Conservation (phyloP, 2,797 vertebrate species). For the Staurois parvus region DNA sequence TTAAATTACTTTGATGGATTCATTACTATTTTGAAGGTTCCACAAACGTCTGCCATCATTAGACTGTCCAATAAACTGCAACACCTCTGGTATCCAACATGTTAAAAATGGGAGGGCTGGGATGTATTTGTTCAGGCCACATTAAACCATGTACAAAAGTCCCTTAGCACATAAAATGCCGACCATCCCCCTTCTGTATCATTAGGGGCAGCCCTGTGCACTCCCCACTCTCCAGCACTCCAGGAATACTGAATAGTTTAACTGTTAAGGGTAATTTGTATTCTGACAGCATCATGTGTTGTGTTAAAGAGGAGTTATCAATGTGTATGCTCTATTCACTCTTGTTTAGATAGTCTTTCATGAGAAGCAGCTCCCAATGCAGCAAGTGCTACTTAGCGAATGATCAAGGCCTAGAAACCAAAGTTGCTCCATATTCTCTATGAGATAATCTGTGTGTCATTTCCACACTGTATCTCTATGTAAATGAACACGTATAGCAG, state of each 20-base stretch:
- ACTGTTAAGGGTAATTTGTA: conserved; percentile 62
- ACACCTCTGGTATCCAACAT: background rate
- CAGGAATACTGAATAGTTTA: conserved; percentile 56
- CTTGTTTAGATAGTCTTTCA: conserved; percentile 50
- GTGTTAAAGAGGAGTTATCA: conserved; percentile 59
- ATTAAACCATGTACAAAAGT: conserved; percentile 58
- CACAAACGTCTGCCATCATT: conserved; percentile 12
- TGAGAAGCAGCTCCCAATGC: conserved; percentile 33
- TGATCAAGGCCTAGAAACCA: conserved; percentile 4
- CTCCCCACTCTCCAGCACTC: conserved; percentile 51
- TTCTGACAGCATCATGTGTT: conserved; percentile 57
- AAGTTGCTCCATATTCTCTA: background rate
- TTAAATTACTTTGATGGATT: background rate
- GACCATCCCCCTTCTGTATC: conserved; percentile 52
- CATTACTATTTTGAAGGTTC: conserved; percentile 13
- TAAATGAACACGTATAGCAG: background rate
- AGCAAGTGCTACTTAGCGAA: conserved; percentile 7
- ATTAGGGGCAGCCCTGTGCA: conserved; percentile 46
- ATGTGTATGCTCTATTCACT: conserved; percentile 54
- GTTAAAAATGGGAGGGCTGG: conserved; percentile 40
- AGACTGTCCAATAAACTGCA: background rate
- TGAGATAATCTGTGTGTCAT: too few species aligned
- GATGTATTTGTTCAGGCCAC: conserved; percentile 39
- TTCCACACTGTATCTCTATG: background rate
- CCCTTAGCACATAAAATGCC: conserved; percentile 50